Percentiles rank a stretch among this genome's conserved stretches.
phyloP scores from a whole-genome alignment of 2,888 invertebrate species.

The Parascotia fuliginaria region DNA sequence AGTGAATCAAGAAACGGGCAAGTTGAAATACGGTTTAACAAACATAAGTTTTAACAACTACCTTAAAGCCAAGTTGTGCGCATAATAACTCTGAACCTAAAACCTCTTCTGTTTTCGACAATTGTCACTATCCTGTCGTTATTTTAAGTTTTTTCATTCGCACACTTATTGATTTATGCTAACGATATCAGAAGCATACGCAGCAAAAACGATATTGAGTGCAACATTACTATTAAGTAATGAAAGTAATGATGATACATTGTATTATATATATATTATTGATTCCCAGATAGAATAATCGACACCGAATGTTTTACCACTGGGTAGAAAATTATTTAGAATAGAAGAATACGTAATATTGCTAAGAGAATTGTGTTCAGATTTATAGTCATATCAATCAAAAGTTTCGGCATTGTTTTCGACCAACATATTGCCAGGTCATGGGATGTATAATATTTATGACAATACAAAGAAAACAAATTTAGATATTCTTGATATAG shows the following conservation, averaged over 20 bases:
- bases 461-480: constrained; percentile 27
- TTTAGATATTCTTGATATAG: constrained; percentile 21
- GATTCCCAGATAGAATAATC: not conserved
- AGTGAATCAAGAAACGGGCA: no score
- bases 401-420: constrained; percentile 53
- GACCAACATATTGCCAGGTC: constrained; percentile 39
- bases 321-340: constrained; percentile 2
- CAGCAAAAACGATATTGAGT: no score
- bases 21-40: no score
- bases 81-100: no score
- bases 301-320: not conserved
- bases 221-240: no score
- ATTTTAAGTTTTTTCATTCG: no score
- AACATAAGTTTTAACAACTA: no score
- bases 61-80: no score
- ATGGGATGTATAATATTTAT: constrained; percentile 27
- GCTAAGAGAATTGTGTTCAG: constrained; percentile 18
- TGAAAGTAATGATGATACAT: not conserved
- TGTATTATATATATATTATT: not conserved
- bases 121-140: no score
- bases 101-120: no score
- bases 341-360: constrained; percentile 11
- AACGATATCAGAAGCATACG: no score
- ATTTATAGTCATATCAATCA: constrained; percentile 57
- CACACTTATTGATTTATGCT: no score